These are phyloP conservation scores for Theretra japonica DNA, from an alignment of 2,888 invertebrate species.

Conservation along the genomic window DNA sequence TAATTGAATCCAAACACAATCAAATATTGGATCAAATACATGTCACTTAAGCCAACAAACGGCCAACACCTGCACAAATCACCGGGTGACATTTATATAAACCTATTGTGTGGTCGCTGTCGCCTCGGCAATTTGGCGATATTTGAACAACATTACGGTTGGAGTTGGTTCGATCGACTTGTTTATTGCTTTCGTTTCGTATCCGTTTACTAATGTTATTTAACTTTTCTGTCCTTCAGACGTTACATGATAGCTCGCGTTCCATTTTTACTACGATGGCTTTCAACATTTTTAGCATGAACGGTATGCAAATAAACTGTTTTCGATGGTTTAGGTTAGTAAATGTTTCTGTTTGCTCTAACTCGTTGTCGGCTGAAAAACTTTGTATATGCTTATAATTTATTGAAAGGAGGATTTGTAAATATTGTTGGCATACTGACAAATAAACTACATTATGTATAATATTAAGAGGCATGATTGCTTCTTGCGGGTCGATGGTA, in stretches of 20 bases:
- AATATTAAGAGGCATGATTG: too few species aligned
- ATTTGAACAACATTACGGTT: slow-evolving; percentile 20
- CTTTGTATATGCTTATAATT: too few species aligned
- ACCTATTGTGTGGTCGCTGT: neutral
- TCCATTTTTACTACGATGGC: neutral
- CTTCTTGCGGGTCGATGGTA: too few species aligned
- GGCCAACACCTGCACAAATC: neutral
- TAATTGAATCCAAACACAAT: neutral
- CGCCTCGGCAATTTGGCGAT: neutral
- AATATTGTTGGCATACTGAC: too few species aligned
- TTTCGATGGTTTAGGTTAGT: too few species aligned
- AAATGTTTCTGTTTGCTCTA: too few species aligned
- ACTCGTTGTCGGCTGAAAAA: too few species aligned
- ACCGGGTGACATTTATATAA: neutral
- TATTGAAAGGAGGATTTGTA: too few species aligned
- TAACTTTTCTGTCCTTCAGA: neutral
- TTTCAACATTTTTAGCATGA: neutral
- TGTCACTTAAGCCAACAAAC: neutral
- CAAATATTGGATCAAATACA: neutral
- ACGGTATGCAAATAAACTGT: too few species aligned
- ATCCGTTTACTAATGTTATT: slow-evolving; percentile 22
- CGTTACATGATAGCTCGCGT: neutral
- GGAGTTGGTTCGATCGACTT: slow-evolving; percentile 14
- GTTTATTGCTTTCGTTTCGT: slow-evolving; percentile 24
- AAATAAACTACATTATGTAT: too few species aligned